Conservation (phyloP, 2,888 invertebrate genomes). For the Micoletzkya japonica region DNA sequence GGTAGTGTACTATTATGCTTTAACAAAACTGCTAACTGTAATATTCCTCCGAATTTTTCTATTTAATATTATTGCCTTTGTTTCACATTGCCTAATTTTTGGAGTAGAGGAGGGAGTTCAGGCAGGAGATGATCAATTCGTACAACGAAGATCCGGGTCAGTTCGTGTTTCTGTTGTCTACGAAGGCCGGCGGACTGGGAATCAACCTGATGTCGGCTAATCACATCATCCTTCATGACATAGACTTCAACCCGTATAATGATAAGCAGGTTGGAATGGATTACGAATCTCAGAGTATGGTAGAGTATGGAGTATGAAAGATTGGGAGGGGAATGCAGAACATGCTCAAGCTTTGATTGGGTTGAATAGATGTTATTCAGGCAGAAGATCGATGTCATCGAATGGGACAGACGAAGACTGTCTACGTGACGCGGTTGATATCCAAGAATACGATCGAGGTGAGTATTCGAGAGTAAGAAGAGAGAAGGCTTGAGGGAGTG, state of each 20-base stretch:
- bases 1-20: too few relatives aligned
- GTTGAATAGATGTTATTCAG: conserved; percentile 65
- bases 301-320: neutral
- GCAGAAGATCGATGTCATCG: conserved; percentile 77
- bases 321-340: neutral
- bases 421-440: conserved; percentile 82
- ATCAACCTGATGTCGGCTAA: conserved; percentile 92
- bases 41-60: too few relatives aligned
- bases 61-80: too few relatives aligned
- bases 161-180: conserved; percentile 53
- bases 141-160: conserved; percentile 73
- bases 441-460: conserved; percentile 75
- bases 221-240: conserved; percentile 92
- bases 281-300: neutral
- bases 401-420: conserved; percentile 66
- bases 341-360: neutral
- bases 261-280: conserved; percentile 84
- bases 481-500: too few relatives aligned
- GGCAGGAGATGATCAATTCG: conserved; percentile 86
- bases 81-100: too few relatives aligned
- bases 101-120: conserved; percentile 66
- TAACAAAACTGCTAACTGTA: too few relatives aligned
- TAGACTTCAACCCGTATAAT: conserved; percentile 97
- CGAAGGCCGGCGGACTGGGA: conserved; percentile 86
- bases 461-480: neutral